Evolutionary conservation across 2,797 vertebrate genomes (phyloP), one percentile per base, ranked within the genome.

Genomic region (Paguma larvata): DNA sequence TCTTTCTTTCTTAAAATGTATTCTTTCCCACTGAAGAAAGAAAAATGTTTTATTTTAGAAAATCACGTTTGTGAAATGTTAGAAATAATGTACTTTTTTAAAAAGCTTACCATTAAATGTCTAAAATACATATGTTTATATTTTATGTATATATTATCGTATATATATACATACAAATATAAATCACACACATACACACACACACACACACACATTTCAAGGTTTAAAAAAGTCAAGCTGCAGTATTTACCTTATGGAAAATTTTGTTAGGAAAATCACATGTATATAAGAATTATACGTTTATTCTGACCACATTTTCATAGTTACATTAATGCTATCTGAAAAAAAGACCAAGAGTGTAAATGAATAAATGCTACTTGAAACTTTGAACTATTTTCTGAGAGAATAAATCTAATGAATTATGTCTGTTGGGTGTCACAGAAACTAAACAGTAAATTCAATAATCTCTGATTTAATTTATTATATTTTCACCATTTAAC

Each of bases 401-500:
- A 98, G 95, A 98, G 96, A 98, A 97, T 97, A 98, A 98, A 44
- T 96, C 96, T 99, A 99, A 99, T 99, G 98, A 99, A 98, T 98
- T 98, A 97, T 96, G 97, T 99, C 98, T 99, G 98, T 98, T 98
- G 98, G 98, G 98, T 98, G 99, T 99, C 99, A 99, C 97, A 98
- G 98, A 98, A 99, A 99, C 98, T 98, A 98, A 99, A 99, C 97
- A 98, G 98, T 98, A 99, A 99, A 99, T 99, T 99, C 98, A 99
- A 99, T 99, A 99, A 99, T 99, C 99, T 99, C 98, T 98, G 98
- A 98, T 98, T 98, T 98, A 98, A 98, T 99, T 98, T 98, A 98
- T 99, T 99, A 99, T 98, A 98, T 99, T 99, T 99, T 99, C 98
- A 98, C 98, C 98, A 98, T 99, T 99, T 99, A 99, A 98, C 99